Evolutionary conservation across 2,888 invertebrate genomes (phyloP).

Genomic region (Ennomos quercinarius): DNA sequence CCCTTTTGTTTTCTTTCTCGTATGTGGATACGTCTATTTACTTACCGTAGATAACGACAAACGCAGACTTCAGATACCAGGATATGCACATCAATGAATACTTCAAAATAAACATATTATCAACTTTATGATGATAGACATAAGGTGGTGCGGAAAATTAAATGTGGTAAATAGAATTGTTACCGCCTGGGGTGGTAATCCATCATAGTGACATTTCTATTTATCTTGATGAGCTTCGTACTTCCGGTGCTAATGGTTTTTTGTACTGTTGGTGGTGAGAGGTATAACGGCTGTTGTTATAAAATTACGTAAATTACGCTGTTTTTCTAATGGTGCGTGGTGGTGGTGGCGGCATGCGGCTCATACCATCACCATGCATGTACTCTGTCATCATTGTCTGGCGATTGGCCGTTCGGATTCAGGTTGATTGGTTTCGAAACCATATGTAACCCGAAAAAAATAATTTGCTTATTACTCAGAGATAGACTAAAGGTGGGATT

Average conservation of each 20-base stretch:
- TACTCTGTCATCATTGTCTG: no score
- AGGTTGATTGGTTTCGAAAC: no score
- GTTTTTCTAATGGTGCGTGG: neutral
- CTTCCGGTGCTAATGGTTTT: slow-evolving; percentile 77
- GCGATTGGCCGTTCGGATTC: no score
- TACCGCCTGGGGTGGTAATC: slow-evolving; percentile 66
- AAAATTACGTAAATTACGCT: neutral
- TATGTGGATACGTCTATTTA: slow-evolving; percentile 59
- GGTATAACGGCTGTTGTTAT: slow-evolving; percentile 3
- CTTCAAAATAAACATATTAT: slow-evolving; percentile 40
- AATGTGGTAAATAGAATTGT: slow-evolving; percentile 39
- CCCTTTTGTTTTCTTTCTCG: slow-evolving; percentile 47
- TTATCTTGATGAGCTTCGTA: slow-evolving; percentile 80
- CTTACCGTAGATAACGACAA: slow-evolving; percentile 63
- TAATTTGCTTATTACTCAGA: no score
- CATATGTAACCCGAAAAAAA: no score
- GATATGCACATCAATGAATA: slow-evolving; percentile 40
- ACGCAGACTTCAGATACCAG: slow-evolving; percentile 62
- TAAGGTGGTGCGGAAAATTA: slow-evolving; percentile 16
- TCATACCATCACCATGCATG: no score
- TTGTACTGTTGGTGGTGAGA: slow-evolving; percentile 46
- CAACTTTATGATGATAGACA: slow-evolving; percentile 42
- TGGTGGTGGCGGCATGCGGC: no score
- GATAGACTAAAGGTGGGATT: no score
- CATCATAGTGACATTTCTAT: slow-evolving; percentile 82